These are phyloP conservation scores for Pluvianellus socialis DNA, from an alignment of 2,113 vertebrate genomes.

Conservation along the genomic window DNA sequence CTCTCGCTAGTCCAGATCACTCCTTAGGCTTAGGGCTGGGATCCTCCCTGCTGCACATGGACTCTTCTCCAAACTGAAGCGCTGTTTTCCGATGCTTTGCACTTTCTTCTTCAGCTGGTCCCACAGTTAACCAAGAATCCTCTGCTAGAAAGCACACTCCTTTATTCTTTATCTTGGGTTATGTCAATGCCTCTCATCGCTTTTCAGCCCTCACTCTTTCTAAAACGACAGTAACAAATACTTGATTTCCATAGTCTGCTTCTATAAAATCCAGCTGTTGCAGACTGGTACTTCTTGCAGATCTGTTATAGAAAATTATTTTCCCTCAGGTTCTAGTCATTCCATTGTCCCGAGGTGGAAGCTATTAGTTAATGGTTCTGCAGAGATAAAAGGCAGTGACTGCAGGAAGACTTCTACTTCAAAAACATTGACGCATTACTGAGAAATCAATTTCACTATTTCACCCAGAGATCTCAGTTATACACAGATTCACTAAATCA, in stretches of 20 bases:
- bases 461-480: background rate
- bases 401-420: background rate
- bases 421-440: background rate
- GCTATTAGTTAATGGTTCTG: constrained; percentile 14
- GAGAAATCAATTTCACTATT: constrained; percentile 15
- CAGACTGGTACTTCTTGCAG: background rate
- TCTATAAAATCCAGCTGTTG: background rate
- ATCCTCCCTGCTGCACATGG: accelerated
- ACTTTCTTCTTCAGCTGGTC: background rate
- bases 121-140: background rate
- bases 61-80: background rate
- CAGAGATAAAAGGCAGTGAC: background rate
- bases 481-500: background rate
- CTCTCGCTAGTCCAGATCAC: background rate
- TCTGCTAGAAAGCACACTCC: background rate
- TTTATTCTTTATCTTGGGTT: background rate
- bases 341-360: background rate
- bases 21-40: background rate
- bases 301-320: background rate
- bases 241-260: background rate
- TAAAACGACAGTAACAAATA: background rate
- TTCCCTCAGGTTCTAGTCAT: background rate
- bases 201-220: background rate
- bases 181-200: background rate
- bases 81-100: background rate